Evolutionary conservation across 1,140 invertebrate species (phyloP), one percentile per base, ranked within the genome.

Genomic region (Anoplophora glabripennis): DNA sequence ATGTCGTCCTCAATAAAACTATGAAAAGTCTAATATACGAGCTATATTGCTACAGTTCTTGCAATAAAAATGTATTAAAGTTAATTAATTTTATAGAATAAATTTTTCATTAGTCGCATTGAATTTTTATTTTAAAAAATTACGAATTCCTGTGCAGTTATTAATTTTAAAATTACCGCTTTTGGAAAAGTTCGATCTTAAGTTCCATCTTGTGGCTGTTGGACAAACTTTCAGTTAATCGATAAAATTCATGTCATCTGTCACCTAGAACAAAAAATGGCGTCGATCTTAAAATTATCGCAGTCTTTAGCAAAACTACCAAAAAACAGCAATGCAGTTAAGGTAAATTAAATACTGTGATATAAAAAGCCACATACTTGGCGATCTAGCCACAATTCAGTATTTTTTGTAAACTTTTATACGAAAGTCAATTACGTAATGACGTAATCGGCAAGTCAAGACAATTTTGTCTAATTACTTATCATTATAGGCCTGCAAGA

Each of bases 281-380:
- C 74, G 67, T 75, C 72, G 21, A 59, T 76, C 45, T 56, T 75
- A 38, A 76, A 74, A 61, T 69, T 76, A 41, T 73, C 73, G n/a
- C 69, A 71, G 62, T 67, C 71, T 35, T 49, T 73, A 38, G 69
- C 70, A 45, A 74, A 76, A 71, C 74, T 76, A 61, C 65, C 72
- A n/a, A 73, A 71, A 70, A 74, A 71, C 52, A 47, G 36, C 7
- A 66, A 60, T 57, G 37, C 68, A 47, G 42, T 68, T 41, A 65
- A 76, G 71, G 73, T 75, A 74, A 74, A 40, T 62, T n/a, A 21
- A 14, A 49, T 49, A 33, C 8, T 37, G 7, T 9, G 14, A 10
- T 15, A 2, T 46, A 52, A 11, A 12, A 28, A 48, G 57, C 52
- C 15, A 12, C 9, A 34, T 12, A 36, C 47, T 28, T 17, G 12